Evolutionary conservation across 2,113 vertebrate genomes (phyloP), one percentile per base, ranked within the genome.

Genomic region (Ondatra zibethicus): DNA sequence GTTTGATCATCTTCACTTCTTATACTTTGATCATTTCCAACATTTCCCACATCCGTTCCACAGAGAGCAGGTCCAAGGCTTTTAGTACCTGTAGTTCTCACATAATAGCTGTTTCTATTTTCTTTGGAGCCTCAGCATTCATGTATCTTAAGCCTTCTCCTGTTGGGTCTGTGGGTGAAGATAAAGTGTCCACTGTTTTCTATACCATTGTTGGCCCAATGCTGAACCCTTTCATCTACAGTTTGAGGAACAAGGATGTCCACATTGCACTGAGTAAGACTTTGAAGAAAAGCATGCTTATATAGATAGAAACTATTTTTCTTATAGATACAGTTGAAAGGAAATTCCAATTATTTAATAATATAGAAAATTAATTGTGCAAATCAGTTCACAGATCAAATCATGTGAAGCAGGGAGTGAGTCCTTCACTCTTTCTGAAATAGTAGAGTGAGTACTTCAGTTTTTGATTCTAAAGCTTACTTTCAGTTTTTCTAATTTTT

Each of bases 211-310:
- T 94, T 9, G 92, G 66, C 0, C 97, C 94, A 50, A 66, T 95
- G 96, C 16, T 97, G 61, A 97, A 97, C 36, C 92, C 94, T 77
- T 94, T 97, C n/a, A 94, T 97, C 50, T 95, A 96, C 5, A 96
- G 91, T 42, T 92, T 95, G 61, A 95, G 94, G n/a, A 95, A 92
- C 55, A 95, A 96, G 58, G 91, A 96, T 87, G 91, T 97, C 21
- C 91, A 94, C 47, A 33, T 78, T 73, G 96, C 94, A 36, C 4
- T 96, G 17, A 78, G 13, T 9, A 95, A 89, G 61, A 96, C 77
- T 73, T 91, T 95, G 65, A 95, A 81, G 19, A 94, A 80, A 76
- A 95, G 50, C 14, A 0, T 76, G 39, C 17, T 95, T 7, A 31
- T 2, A 12, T 95, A 58, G 63, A 39, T n/a, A 78, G 29, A 77